Evolutionary conservation across 2,797 vertebrate species (phyloP), one percentile per base, ranked within the genome.

Genomic region (Enteromius argenteus): DNA sequence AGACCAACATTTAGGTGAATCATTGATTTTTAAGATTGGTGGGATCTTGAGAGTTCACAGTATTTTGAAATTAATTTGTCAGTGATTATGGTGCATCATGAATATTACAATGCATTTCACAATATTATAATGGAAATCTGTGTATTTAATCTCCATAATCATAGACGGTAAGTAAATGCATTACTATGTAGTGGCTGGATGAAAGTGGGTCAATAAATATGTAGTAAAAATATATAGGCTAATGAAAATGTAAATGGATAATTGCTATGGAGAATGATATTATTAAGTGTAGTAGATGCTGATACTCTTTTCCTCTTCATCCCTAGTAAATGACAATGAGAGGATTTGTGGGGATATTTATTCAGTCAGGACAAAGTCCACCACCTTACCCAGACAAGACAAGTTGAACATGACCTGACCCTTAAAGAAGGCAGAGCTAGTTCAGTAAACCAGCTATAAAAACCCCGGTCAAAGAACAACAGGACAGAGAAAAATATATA

Each of bases 331-430:
- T 79, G 69, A 10, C 39, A 66, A 76, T 39, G 23, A 71, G 58
- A 5, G 49, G 37, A 3, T 3, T 8, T 11, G 19, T 35, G 58
- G 60, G 39, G 21, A 49, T 60, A 51, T 77, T 76, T 77, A 68
- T 39, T 4, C 46, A 69, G 39, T 37, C 56, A 69, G 73, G 71
- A 77, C 72, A 85, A 83, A 81, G 85, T 83, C 53, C 71, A 66
- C 21, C 42, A 46, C 5, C 23, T 46, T 13, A 44, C 75, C 9
- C n/a, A 30, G 58, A 71, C 72, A 58, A 74, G 21, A 62, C 19
- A 56, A 11, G 35, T 27, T 66, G 30, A 75, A 35, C 32, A 56
- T 14, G 5, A 75, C 32, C 15, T 58, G 73, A 75, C 51, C 30
- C 49, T 1, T 0, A 11, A 75, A 6, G 11, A 77, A 21, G 3